These are phyloP conservation scores for Drosophila pectinifera DNA, from an alignment of 1,140 invertebrate species.

Conservation along the genomic window DNA sequence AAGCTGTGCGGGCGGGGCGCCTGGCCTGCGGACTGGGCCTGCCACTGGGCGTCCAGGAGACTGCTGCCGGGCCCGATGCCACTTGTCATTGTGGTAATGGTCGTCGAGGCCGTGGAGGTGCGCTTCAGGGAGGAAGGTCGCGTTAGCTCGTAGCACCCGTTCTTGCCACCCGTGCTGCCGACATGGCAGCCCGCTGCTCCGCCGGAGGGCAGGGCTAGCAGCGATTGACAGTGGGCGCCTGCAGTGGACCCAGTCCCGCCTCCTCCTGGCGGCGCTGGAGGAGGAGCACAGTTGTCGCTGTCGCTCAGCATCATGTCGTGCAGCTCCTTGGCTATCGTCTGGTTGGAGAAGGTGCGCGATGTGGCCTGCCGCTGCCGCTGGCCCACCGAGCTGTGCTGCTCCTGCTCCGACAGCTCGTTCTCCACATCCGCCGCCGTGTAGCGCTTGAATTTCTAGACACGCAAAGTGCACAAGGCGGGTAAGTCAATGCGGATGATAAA, in stretches of 20 bases:
- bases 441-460: conserved; percentile 80
- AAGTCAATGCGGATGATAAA: conserved; percentile 53
- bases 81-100: conserved; percentile 78
- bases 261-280: conserved; percentile 6
- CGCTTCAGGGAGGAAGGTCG: conserved; percentile 75
- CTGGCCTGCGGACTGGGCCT: conserved; percentile 41
- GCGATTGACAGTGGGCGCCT: conserved; percentile 67
- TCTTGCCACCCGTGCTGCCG: conserved; percentile 33
- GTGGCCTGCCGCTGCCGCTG: conserved; percentile 65
- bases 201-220: conserved; percentile 61
- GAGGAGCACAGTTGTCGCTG: conserved; percentile 53
- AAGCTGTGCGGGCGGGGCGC: conserved; percentile 55
- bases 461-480: conserved; percentile 39
- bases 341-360: conserved; percentile 75
- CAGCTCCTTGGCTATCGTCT: conserved; percentile 76
- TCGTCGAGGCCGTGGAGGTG: conserved; percentile 75
- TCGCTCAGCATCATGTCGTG: conserved; percentile 77
- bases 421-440: conserved; percentile 82
- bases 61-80: conserved; percentile 71
- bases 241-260: conserved; percentile 12
- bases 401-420: conserved; percentile 78
- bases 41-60: conserved; percentile 71
- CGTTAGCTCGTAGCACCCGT: conserved; percentile 75
- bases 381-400: conserved; percentile 69
- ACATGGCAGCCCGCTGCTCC: conserved; percentile 14